Conservation (phyloP, 2,797 vertebrate species). For the Chromobotia macracanthus region DNA sequence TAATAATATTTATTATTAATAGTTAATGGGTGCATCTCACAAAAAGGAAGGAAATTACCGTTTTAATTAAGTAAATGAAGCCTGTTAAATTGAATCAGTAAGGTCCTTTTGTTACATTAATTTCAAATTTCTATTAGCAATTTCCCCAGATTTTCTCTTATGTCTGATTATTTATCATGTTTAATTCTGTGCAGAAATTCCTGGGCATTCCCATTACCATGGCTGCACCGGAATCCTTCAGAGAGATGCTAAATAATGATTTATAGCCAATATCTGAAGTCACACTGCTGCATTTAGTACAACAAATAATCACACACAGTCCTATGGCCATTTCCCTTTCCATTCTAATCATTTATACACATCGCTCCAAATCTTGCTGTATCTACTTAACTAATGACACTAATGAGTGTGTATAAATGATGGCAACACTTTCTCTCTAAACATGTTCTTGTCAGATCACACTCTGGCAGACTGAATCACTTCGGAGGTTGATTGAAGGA, state of each 20-base stretch:
- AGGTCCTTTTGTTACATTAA: neutral
- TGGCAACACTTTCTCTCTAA: no score
- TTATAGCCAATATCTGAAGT: neutral
- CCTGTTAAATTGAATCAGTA: neutral
- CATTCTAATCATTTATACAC: conserved; percentile 2
- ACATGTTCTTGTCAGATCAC: no score
- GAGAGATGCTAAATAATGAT: neutral
- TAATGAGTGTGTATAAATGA: no score
- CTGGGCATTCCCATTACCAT: neutral
- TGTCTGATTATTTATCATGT: neutral
- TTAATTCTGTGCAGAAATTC: neutral
- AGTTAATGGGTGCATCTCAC: no score
- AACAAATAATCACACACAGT: neutral
- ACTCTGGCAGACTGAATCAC: no score
- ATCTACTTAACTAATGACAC: no score
- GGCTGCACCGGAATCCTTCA: neutral
- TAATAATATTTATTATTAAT: no score
- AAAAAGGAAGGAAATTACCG: no score
- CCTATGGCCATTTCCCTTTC: conserved; percentile 2
- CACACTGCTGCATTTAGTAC: neutral
- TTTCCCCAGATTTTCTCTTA: neutral
- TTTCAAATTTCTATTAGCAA: neutral
- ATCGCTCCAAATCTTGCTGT: no score
- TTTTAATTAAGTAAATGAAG: neutral
- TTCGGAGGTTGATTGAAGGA: no score